Base-by-base conservation (phyloP, 2,888 invertebrate species). In the Labia minor region DNA sequence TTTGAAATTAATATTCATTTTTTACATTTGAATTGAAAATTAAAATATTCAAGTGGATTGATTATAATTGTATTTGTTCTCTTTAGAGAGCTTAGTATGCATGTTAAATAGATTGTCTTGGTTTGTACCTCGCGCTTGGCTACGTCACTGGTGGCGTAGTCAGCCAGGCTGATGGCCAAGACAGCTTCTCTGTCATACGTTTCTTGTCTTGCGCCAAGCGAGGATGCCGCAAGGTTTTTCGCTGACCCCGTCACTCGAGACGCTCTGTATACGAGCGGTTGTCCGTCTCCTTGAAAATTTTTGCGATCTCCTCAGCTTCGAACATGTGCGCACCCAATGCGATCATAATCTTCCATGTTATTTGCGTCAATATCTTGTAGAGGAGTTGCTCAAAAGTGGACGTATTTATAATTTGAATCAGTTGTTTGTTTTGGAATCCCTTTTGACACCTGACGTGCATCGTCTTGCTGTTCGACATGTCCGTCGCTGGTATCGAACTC, bases 321-420 rank as follows among this genome's bases (percentile, higher is more conserved):
- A 66, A 14, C 18, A 21, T 8, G 62, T 69, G 10, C 67, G 65
- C 21, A n/a, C 8, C 4, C 65, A 66, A 33, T 66, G 63, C 21
- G 16, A n/a, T n/a, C 16, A 8, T 19, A 11, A 21, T 11, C 37
- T 71, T n/a, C 71, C 70, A 8, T 67, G 69, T 67, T 33, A 49
- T 10, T 61, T 70, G 11, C 67, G 71, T 10, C 71, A 71, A 65
- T 33, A 65, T 11, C 67, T 71, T 21, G n/a, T 71, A 10, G 69
- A 70, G 19, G 65, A 67, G 61, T 63, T 69, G 10, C 65, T 71
- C 8, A 19, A 61, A 16, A 63, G 66, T 18, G 71, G 71, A 11
- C 69, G 70, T 10, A n/a, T 71, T 26, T 69, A 70, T 66, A 68
- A 69, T 61, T 68, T 68, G 4, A 21, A 67, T 14, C 69, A 71